Evolutionary conservation across 92 coral and sea anemone genomes (phyloP).

Genomic region (Epizoanthus rinbou): DNA sequence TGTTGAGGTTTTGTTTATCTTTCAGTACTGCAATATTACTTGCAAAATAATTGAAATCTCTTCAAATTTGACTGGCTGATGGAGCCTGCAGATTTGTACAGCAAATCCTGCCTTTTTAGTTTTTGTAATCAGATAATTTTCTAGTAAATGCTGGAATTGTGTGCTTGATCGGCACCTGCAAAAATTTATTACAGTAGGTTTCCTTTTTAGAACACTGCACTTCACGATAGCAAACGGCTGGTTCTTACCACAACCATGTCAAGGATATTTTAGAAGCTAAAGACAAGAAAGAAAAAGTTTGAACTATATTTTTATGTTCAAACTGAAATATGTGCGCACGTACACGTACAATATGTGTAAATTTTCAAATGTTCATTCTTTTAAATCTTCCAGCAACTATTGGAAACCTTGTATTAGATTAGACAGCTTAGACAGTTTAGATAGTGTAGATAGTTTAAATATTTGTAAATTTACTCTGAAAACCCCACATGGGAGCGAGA

Average conservation of each 20-base stretch:
- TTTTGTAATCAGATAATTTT: slow-evolving; percentile 7
- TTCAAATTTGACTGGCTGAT: slow-evolving; percentile 5
- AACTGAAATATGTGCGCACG: slow-evolving; percentile 8
- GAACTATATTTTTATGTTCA: not conserved
- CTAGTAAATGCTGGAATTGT: not conserved
- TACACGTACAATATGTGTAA: too few relatives aligned
- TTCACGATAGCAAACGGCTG: slow-evolving; percentile 10
- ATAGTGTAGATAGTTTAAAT: too few relatives aligned
- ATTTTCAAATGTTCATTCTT: too few relatives aligned
- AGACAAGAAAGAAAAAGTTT: slow-evolving; percentile 1
- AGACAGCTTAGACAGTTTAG: too few relatives aligned
- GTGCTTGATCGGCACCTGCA: slow-evolving; percentile 14
- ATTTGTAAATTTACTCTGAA: too few relatives aligned
- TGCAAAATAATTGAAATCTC: slow-evolving; percentile 5
- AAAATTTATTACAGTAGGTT: slow-evolving; percentile 7
- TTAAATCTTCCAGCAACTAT: too few relatives aligned
- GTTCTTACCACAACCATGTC: slow-evolving; percentile 14
- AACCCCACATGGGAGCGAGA: too few relatives aligned
- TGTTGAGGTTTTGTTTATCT: slow-evolving; percentile 5
- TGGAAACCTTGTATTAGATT: too few relatives aligned
- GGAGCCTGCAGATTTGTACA: slow-evolving; percentile 7
- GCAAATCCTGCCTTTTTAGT: slow-evolving; percentile 5
- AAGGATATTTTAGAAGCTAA: slow-evolving; percentile 7
- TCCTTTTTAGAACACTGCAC: slow-evolving; percentile 15
- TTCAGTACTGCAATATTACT: slow-evolving; percentile 6